Percentiles rank a stretch among this genome's conserved stretches.
These are phyloP conservation scores for Apostichopus californicus DNA, from an alignment of 35 echinoderm and acorn worm species.

Conservation along the genomic window DNA sequence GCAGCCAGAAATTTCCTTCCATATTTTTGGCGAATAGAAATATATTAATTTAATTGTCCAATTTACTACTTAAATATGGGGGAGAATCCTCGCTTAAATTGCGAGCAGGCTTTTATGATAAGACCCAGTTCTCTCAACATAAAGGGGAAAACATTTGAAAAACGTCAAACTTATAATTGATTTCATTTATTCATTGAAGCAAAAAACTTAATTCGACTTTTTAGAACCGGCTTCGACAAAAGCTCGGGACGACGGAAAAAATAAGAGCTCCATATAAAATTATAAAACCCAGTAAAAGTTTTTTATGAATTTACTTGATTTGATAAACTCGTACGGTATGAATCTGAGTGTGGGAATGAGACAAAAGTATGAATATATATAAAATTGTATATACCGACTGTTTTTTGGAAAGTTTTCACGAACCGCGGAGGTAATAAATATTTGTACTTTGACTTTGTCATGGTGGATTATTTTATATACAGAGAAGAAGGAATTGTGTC, in stretches of 20 bases:
- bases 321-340: not conserved
- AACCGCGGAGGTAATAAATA: too few species aligned
- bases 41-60: constrained; percentile 14
- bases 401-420: too few species aligned
- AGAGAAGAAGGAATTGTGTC: too few species aligned
- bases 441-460: too few species aligned
- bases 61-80: not conserved
- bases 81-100: not conserved
- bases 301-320: constrained; percentile 1
- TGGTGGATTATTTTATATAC: too few species aligned
- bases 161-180: constrained; percentile 23
- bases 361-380: not conserved
- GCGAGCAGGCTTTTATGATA: not conserved
- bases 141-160: not conserved
- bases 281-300: not conserved
- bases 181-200: constrained; percentile 34
- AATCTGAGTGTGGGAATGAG: not conserved
- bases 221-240: constrained; percentile 26
- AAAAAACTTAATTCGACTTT: constrained; percentile 31
- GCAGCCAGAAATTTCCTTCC: not conserved
- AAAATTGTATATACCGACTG: too few species aligned
- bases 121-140: constrained; percentile 8
- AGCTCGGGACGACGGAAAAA: not conserved
- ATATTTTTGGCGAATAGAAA: not conserved
- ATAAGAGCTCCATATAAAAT: not conserved